Evolutionary conservation across 1,140 invertebrate genomes (phyloP).

Genomic region (Eupristina koningsbergeri): DNA sequence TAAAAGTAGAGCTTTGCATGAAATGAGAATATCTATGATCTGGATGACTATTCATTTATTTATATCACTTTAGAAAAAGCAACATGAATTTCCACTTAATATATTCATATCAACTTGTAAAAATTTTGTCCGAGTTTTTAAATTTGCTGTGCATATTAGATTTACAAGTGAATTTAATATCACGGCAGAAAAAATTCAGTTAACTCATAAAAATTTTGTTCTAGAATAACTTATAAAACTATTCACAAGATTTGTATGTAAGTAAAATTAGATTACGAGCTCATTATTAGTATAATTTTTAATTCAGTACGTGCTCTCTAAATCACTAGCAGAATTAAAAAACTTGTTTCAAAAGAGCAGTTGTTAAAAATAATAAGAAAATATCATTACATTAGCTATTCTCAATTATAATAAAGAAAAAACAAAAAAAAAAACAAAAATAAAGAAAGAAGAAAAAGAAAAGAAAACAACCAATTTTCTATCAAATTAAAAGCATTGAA

Average conservation of each 20-base stretch:
- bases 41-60: conserved; percentile 14
- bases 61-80: not conserved
- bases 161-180: not conserved
- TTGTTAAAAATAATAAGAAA: not conserved
- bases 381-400: no score
- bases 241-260: no score
- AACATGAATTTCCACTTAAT: not conserved
- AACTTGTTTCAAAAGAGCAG: not conserved
- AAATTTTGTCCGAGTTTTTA: not conserved
- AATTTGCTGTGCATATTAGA: not conserved
- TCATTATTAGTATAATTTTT: not conserved
- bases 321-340: not conserved
- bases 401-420: no score
- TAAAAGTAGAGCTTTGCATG: not conserved
- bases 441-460: no score
- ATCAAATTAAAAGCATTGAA: not conserved
- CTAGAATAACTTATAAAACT: no score
- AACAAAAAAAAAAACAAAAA: no score
- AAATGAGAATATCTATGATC: not conserved
- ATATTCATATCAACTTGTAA: not conserved
- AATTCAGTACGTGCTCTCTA: not conserved
- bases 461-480: not conserved
- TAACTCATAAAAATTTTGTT: not conserved
- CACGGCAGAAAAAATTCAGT: not conserved
- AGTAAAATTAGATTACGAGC: no score